Base-by-base conservation (phyloP, 2,113 vertebrate genomes). In the Poeciliopsis prolifica region DNA sequence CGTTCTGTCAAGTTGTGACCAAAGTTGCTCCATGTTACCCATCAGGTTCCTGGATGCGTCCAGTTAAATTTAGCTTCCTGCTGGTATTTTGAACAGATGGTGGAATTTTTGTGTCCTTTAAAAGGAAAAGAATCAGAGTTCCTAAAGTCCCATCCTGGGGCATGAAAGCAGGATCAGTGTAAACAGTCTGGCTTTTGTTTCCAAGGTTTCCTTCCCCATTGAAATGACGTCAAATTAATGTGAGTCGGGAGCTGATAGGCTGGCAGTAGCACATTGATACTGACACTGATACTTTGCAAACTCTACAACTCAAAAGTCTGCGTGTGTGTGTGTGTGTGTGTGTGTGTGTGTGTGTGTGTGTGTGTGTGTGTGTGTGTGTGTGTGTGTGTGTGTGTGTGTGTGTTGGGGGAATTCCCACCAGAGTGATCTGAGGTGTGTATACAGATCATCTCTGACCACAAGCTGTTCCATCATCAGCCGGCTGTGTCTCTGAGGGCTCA, bases 101-200 rank as follows among this genome's bases (percentile, higher is more conserved):
- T 24, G 68, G 71, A 51, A 70, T 82, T 86, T 82, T 60, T 63
- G 54, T 65, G 70, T 75, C 81, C 86, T 93, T 86, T 87, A 91
- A 85, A 92, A 81, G 80, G 88, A 85, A 92, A 92, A 93, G 87
- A 88, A 87, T 92, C 61, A 37, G 54, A 64, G 82, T 90, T 91
- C 92, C 85, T 90, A 89, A 91, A 74, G 75, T 61, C 73, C 64
- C 9, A 5, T 88, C 80, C 31, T 33, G 28, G 33, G 79, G 89
- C 86, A 86, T 85, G 81, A 87, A 93, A 80, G 86, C 70, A 77
- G 85, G 87, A 86, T 30, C 73, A 78, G 86, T 87, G 87, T 92
- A 92, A 94, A 94, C 92, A 94, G 92, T 92, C 92, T 91, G 91
- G 84, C 84, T 91, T 92, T 93, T 93, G 94, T 94, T 92, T 83